Base-by-base conservation (phyloP, 2,113 vertebrate species). In the Cinclus cinclus region DNA sequence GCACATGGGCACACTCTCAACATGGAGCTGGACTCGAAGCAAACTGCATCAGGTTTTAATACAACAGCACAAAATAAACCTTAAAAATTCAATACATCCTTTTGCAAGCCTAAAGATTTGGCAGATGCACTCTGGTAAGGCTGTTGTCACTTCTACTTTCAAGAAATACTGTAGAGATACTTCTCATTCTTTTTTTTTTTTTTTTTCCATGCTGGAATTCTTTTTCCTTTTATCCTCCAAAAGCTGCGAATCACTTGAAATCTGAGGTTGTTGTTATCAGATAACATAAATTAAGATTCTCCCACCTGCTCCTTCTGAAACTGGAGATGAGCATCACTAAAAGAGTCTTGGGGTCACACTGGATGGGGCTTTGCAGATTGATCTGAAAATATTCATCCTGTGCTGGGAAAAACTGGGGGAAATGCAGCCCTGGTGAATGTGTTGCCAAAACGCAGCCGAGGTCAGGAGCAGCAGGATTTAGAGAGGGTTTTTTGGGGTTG, bases 231-330 rank as follows among this genome's bases (percentile, higher is more conserved):
- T 28, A 47, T 69, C 4, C 0, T 71, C 39, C 44, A 35, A 83
- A 83, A 90, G 39, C 83, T 75, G 80, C 37, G 83, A 92, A 90
- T 78, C 37, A 25, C 80, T 86, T 68, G 83, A 86, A 90, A 87
- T 92, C 60, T 41, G 79, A 90, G 87, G 68, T 60, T 5, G 3
- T 56, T 17, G 5, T 46, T 90, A 58, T 81, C 80, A 53, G 79
- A 39, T 70, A 78, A 59, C 2, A 1, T 9, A 3, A 25, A 73
- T 58, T 14, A n/a, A 47, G 47, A 6, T 24, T 73, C 56, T 86
- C 52, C 71, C 58, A 13, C 25, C 1, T 60, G 39, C 20, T 59
- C 5, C 7, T 25, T 28, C 84, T 80, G 73, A 28, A 31, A 7
- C 39, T 47, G 20, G 64, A 49, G 75, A 39, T 31, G 75, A 68